Conservation (phyloP, 2,113 vertebrate genomes). For the Tragelaphus buxtoni region DNA sequence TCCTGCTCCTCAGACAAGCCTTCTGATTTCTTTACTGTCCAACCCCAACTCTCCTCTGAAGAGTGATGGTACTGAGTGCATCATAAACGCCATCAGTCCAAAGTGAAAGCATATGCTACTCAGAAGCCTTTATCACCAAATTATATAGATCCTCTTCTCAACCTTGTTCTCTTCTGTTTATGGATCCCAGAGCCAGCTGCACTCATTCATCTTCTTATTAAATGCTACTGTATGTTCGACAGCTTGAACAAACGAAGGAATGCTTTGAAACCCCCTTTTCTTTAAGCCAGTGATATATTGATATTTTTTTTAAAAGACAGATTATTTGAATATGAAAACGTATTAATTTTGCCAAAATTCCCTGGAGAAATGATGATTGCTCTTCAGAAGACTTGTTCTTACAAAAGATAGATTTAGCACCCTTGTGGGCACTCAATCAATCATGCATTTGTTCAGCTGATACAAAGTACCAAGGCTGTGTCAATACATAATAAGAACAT, state of each 20-base stretch:
- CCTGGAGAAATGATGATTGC: background rate
- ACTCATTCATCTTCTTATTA: constrained; percentile 11
- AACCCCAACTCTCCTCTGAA: background rate
- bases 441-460: background rate
- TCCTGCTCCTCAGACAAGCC: constrained; percentile 13
- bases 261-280: background rate
- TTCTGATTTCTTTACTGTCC: constrained; percentile 29
- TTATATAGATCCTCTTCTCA: background rate
- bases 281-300: background rate
- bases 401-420: background rate
- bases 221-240: constrained; percentile 16
- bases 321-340: background rate
- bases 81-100: constrained; percentile 10
- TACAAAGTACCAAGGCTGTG: background rate
- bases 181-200: background rate
- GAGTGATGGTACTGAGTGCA: background rate
- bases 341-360: background rate
- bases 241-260: constrained; percentile 35
- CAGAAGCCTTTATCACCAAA: constrained; percentile 4
- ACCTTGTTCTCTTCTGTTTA: background rate
- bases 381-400: background rate
- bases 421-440: background rate
- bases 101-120: constrained; percentile 31
- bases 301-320: background rate
- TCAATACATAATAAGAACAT: background rate